Conservation (phyloP, 2,888 invertebrate genomes). For the Caenorhabditis sp. region DNA sequence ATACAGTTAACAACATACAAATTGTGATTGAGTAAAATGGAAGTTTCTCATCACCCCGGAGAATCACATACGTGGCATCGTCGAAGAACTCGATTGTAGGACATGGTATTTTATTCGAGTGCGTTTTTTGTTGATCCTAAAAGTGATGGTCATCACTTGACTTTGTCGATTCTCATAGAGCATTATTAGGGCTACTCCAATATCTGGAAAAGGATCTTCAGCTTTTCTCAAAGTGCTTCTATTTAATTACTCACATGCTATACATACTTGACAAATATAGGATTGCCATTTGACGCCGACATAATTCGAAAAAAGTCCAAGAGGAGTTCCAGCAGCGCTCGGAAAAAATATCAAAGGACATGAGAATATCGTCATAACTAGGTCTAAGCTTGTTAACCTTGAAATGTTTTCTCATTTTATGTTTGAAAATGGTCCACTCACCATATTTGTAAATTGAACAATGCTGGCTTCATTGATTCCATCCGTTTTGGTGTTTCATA, state of each 20-base stretch:
- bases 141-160: slow-evolving; percentile 16
- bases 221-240: neutral
- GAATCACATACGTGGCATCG: slow-evolving; percentile 14
- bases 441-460: slow-evolving; percentile 20
- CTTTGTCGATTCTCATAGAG: slow-evolving; percentile 24
- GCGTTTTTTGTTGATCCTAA: slow-evolving; percentile 5
- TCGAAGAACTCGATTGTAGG: slow-evolving; percentile 29
- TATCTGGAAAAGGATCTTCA: slow-evolving; percentile 31
- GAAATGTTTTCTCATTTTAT: too few relatives aligned
- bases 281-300: slow-evolving; percentile 5
- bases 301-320: slow-evolving; percentile 13
- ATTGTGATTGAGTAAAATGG: slow-evolving; percentile 15
- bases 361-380: slow-evolving; percentile 13
- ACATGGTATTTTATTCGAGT: slow-evolving; percentile 18
- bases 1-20: neutral
- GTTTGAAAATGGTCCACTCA: too few relatives aligned
- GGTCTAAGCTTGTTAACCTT: slow-evolving; percentile 10
- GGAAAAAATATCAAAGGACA: slow-evolving; percentile 16
- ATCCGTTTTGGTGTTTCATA: slow-evolving; percentile 13
- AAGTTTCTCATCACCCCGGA: slow-evolving; percentile 16
- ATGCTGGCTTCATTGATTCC: slow-evolving; percentile 12
- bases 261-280: slow-evolving; percentile 18
- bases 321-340: slow-evolving; percentile 15
- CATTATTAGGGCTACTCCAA: slow-evolving; percentile 16
- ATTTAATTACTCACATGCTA: slow-evolving; percentile 11